Evolutionary conservation across 92 coral and sea anemone species (phyloP), one percentile per base, ranked within the genome.

Genomic region (Hydrozoanthus gracilis): DNA sequence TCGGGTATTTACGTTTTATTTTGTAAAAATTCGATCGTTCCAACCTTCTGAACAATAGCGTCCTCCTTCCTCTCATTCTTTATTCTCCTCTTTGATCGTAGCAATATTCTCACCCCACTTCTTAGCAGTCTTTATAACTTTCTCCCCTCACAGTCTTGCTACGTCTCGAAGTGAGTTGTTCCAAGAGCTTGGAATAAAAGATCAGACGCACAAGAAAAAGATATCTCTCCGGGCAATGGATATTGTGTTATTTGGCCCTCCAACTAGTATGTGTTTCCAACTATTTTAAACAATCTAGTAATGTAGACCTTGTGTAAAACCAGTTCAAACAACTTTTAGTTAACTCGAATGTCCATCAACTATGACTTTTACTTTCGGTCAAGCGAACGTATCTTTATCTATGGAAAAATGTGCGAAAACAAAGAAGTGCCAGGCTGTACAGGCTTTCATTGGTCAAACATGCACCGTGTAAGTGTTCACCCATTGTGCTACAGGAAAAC

Each of bases 141-240:
- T 14, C 71, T 13, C 35, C 6, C 52, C 50, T 11, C 17, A 20
- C 77, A 89, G 92, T 11, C 83, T 89, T 76, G 87, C 87, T 12
- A 76, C 91, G 17, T 79, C 92, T 60, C 88, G 85, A 72, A 87
- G 86, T 58, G 55, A 58, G 17, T 66, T 89, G 39, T 77, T 89
- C 58, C 76, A 83, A 44, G 74, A 89, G 65, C 82, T 89, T 55
- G 83, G 87, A 8, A 48, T 89, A 54, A 50, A 86, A 35, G 83
- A 85, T 65, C 61, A 72, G 18, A 89, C 62, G 10, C 88, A 89
- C 51, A 76, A 82, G 39, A 89, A 48, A 68, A 89, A 89, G 77
- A 84, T 89, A 52, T 83, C 92, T 14, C 78, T 89, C 51, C 82
- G 92, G 48, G 92, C 92, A 71, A 89, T 89, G 89, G 92, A 89